A percentile compares a stretch with the other conserved stretches of the same genome.
Evolutionary conservation across 1,140 invertebrate species (phyloP).

Genomic region (Reticulitermes speratus): DNA sequence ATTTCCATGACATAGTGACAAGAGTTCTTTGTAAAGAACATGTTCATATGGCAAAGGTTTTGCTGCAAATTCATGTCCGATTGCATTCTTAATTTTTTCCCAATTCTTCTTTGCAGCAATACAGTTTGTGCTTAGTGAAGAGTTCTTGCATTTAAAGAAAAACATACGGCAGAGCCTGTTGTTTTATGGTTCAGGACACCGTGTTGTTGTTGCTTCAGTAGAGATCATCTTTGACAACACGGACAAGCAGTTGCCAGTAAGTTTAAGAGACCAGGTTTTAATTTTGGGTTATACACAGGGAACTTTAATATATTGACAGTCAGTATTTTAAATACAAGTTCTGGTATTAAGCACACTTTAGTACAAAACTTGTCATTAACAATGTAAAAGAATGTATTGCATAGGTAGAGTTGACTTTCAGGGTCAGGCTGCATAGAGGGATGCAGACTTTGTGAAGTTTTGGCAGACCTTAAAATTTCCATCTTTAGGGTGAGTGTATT

Average conservation of each 20-base stretch:
- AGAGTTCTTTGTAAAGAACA: background rate
- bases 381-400: no score
- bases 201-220: background rate
- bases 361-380: no score
- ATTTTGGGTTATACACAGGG: background rate
- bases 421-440: no score
- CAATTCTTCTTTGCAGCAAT: background rate
- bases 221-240: background rate
- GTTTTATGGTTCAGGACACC: background rate
- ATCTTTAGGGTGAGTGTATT: no score
- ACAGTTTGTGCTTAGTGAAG: slow-evolving; percentile 3
- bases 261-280: background rate
- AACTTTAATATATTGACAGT: no score
- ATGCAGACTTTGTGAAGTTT: no score
- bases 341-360: no score
- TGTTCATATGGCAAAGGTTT: background rate
- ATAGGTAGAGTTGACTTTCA: no score
- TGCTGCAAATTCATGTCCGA: background rate
- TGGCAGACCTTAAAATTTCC: no score
- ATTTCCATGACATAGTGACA: background rate
- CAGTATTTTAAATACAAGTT: no score
- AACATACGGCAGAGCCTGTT: background rate
- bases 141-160: background rate
- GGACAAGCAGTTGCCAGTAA: background rate
- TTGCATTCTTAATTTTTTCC: background rate